Conservation (phyloP, 2,113 vertebrate genomes). For the Brachyhypopomus gauderio region DNA sequence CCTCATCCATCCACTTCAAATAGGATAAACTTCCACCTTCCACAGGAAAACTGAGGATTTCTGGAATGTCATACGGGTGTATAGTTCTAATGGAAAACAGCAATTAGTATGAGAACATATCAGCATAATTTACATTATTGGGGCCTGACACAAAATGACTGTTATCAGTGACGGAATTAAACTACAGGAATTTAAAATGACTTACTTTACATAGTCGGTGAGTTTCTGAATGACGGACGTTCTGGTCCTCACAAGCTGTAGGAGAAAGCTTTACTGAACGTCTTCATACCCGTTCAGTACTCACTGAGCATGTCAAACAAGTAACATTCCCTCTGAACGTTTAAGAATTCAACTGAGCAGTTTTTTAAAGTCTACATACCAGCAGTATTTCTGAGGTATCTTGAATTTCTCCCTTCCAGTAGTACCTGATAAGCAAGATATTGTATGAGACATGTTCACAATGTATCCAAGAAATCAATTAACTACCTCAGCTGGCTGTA, state of each 20-base stretch:
- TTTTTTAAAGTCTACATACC: constrained; percentile 68
- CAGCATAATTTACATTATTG: no score
- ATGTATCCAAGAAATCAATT: no score
- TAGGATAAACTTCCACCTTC: constrained; percentile 79
- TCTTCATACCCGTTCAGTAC: neutral
- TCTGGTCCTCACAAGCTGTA: constrained; percentile 84
- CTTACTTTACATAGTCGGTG: constrained; percentile 81
- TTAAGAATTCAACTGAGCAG: neutral
- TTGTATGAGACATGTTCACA: neutral
- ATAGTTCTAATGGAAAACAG: constrained; percentile 70
- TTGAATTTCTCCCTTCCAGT: constrained; percentile 87
- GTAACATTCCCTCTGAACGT: neutral
- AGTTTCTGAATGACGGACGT: constrained; percentile 77
- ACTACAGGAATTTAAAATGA: neutral
- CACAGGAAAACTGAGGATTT: constrained; percentile 82
- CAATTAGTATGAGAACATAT: no score
- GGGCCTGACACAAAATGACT: no score
- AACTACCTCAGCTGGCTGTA: no score
- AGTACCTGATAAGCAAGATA: constrained; percentile 73
- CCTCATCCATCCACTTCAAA: constrained; percentile 83
- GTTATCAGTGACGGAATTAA: no score
- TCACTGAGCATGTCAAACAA: neutral
- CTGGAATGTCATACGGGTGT: constrained; percentile 85
- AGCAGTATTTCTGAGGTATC: constrained; percentile 82
- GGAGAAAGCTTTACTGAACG: constrained; percentile 39